These are phyloP conservation scores for Melopsittacus undulatus DNA, from an alignment of 2,797 vertebrate genomes.

Conservation along the genomic window DNA sequence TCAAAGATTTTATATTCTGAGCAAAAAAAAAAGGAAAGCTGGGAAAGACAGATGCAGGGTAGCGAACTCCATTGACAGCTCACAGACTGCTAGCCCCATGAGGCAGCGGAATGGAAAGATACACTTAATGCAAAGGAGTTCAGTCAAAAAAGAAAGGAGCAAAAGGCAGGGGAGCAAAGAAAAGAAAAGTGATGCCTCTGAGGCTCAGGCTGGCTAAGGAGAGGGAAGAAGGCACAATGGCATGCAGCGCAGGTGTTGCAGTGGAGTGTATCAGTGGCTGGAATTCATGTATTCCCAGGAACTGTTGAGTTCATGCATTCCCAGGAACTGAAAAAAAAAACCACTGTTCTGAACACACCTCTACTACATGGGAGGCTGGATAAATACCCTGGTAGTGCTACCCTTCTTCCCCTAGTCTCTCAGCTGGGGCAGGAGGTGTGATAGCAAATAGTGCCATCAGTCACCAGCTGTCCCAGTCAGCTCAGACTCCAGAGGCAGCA, in stretches of 20 bases:
- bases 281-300: background rate
- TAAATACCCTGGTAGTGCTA: background rate
- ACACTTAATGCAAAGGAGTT: background rate
- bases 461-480: background rate
- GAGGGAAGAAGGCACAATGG: background rate
- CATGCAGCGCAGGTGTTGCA: fast-evolving
- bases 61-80: background rate
- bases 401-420: background rate
- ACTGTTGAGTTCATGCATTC: background rate
- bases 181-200: background rate
- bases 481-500: background rate
- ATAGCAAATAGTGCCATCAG: background rate
- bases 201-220: background rate
- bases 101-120: background rate
- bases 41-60: background rate
- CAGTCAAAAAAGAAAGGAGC: background rate
- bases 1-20: background rate
- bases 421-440: background rate
- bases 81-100: background rate
- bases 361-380: background rate
- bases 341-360: background rate
- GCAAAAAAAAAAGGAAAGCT: background rate
- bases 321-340: background rate
- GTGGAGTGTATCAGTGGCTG: background rate
- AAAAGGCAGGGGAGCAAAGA: background rate